Evolutionary conservation across 37 sponge, comb jelly and placozoan species (phyloP).

Genomic region (Tethya wilhelma): DNA sequence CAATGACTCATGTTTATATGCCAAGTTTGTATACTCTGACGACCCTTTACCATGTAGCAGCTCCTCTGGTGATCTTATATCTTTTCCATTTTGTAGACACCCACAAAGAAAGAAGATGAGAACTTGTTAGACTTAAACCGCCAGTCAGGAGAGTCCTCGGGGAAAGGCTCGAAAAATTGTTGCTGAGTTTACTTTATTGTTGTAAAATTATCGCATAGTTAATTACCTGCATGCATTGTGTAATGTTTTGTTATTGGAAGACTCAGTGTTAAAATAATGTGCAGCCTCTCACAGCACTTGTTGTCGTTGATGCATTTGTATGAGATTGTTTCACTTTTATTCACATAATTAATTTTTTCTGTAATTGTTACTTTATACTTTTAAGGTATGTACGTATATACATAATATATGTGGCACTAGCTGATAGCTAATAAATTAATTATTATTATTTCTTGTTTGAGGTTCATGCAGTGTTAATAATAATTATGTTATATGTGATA

Average conservation of each 20-base stretch:
- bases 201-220: not conserved
- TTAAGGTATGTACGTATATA: not conserved
- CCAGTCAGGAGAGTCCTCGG: constrained; percentile 8
- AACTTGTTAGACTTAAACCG: constrained; percentile 13
- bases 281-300: not conserved
- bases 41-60: too few species aligned
- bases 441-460: constrained; percentile 12
- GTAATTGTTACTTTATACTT: too few species aligned
- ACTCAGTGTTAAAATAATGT: not conserved
- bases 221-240: not conserved
- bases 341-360: too few species aligned
- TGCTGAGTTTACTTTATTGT: constrained; percentile 2
- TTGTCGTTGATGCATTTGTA: too few species aligned
- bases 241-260: not conserved
- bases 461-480: too few species aligned
- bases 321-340: too few species aligned
- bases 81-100: constrained; percentile 1
- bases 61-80: not conserved
- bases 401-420: not conserved
- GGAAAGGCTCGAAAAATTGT: constrained; percentile 20
- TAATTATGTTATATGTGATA: too few species aligned
- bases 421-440: not conserved
- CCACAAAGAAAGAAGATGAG: constrained; percentile 20
- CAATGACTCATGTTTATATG: too few species aligned
- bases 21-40: too few species aligned